Evolutionary conservation across 2,888 invertebrate genomes (phyloP).

Genomic region (Alentia gelatinosa): DNA sequence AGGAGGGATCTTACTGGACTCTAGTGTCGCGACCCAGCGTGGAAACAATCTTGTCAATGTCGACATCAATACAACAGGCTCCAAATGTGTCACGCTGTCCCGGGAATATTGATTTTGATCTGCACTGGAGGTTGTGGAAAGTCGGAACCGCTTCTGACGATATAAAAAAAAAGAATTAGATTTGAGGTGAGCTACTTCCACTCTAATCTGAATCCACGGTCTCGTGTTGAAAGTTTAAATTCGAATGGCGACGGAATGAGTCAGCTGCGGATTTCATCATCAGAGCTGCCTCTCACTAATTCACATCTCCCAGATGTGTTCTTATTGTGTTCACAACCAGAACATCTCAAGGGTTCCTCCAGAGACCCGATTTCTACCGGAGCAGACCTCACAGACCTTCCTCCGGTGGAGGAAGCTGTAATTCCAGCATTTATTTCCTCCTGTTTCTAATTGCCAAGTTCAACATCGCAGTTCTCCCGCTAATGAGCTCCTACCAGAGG

Average conservation of each 20-base stretch:
- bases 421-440: background rate
- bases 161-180: no score
- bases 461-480: background rate
- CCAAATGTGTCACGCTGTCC: background rate
- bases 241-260: no score
- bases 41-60: slow-evolving; percentile 4
- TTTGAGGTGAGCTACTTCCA: background rate
- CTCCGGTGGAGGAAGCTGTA: no score
- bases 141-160: background rate
- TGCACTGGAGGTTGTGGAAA: background rate
- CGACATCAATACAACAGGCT: background rate
- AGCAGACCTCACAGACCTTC: no score
- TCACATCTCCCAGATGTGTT: background rate
- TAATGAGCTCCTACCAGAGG: background rate
- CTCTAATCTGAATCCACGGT: background rate
- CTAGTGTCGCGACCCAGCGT: background rate
- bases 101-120: background rate
- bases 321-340: background rate
- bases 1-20: background rate
- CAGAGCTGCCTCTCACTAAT: background rate
- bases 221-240: no score
- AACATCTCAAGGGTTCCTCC: background rate
- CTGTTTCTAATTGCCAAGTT: background rate
- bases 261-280: no score
- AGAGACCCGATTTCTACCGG: background rate